Evolutionary conservation across 1,140 invertebrate species (phyloP), one percentile per base, ranked within the genome.

Genomic region (Pogonomyrmex californicus): DNA sequence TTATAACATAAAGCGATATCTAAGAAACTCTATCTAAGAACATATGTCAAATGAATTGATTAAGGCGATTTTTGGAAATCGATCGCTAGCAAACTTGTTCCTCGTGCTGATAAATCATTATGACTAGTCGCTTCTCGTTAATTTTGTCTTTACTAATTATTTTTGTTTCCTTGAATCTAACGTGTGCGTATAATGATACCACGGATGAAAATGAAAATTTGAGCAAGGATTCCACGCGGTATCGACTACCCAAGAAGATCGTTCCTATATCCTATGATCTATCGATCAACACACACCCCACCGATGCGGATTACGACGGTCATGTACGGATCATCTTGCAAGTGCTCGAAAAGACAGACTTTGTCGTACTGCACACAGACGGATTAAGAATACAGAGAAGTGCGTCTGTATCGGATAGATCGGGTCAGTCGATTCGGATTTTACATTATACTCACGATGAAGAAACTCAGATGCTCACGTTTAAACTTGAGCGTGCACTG

Each of bases 221-320:
- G 7, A n/a, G 17, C 0, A 2, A 58, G 1, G 9, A 5, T 38
- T 47, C 33, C 23, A 7, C 63, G 1, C 79, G 83, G 9, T 92
- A 94, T 66, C 87, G 92, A 73, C 75, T 94, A 5, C 91, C 93
- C 0, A 82, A 85, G 41, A 70, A 79, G 10, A 65, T 92, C 14
- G 5, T 90, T 1, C 93, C 93, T 14, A 73, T 66, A 5, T 85
- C 56, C 1, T 93, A 94, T 68, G 77, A 92, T 17, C 54, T 93
- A n/a, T 63, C 58, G 30, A 62, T 92, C 36, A 68, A 86, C 4
- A 89, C 90, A 7, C 90, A 90, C 38, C 58, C 91, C 7, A 82
- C 47, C 1, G 79, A 92, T 44, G 92, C 88, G 38, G 75, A n/a
- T 2, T 94, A 92, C 60, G 41, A 88, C 4, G 93, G 91, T 7